phyloP scores from a whole-genome alignment of 2,888 invertebrate genomes.

The Eristalis tenax region DNA sequence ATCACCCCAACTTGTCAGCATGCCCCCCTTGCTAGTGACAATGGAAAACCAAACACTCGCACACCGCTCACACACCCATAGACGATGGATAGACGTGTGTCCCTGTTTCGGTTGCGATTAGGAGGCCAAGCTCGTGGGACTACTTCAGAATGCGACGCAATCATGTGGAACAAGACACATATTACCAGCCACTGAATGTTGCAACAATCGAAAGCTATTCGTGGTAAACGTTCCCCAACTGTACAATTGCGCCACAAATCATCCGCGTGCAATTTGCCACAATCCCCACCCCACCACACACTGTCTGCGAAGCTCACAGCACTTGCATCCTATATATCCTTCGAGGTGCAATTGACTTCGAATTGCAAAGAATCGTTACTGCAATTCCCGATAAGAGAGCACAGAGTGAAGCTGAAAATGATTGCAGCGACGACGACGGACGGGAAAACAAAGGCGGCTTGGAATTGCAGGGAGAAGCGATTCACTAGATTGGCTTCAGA shows the following conservation, averaged over 20 bases:
- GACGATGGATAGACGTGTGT: background rate
- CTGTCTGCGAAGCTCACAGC: background rate
- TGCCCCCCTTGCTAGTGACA: background rate
- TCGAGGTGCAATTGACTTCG: constrained; percentile 65
- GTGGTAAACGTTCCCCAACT: constrained; percentile 55
- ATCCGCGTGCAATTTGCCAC: constrained; percentile 44
- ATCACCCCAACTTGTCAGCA: background rate
- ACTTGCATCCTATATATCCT: constrained; percentile 17
- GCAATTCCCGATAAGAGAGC: constrained; percentile 60
- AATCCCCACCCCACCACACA: background rate
- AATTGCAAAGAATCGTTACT: constrained; percentile 58
- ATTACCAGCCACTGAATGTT: constrained; percentile 16
- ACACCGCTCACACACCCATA: background rate
- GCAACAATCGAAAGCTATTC: constrained; percentile 37
- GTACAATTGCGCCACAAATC: constrained; percentile 61
- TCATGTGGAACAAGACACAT: constrained; percentile 55
- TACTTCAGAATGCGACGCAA: constrained; percentile 49
- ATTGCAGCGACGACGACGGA: constrained; percentile 30
- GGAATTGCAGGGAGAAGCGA: constrained; percentile 40
- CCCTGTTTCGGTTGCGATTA: background rate
- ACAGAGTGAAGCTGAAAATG: constrained; percentile 35
- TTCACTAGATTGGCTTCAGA: constrained; percentile 55
- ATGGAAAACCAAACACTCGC: background rate
- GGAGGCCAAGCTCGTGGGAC: constrained; percentile 36
- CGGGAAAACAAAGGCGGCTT: constrained; percentile 30